Base-by-base conservation (phyloP, 2,797 vertebrate genomes). In the Phrynocephalus vlangalii region DNA sequence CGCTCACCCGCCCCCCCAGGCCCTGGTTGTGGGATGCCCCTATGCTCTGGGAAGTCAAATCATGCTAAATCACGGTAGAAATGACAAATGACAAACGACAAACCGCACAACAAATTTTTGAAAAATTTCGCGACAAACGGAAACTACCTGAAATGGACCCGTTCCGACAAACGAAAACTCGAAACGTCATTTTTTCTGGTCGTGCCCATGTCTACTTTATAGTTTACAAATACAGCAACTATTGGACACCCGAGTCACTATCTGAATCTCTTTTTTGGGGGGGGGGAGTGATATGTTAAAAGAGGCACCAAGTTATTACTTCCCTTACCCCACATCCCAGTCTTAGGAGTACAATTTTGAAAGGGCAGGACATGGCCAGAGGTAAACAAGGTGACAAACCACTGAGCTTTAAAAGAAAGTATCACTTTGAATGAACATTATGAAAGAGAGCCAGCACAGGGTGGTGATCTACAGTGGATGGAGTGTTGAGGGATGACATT, bases 221-320 rank as follows among this genome's bases (percentile, higher is more conserved):
- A 20, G 56, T 91, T 94, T 78, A 87, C 1, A 79, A 88, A 8
- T 82, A 50, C 28, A 28, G 88, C 71, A 60, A 26, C 16, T 93
- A 44, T 67, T 68, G 72, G 87, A 86, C 91, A 18, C 71, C 86
- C 88, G 52, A 88, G 60, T 16, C 18, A 22, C 68, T 22, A 88
- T n/a, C 5, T 24, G 88, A 60, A 67, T 0, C 68, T 56, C 44
- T 50, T 44, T 26, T 48, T 85, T 26, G 33, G 38, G 38, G 38
- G 38, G 0, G 4, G 38, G 9, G 89, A 76, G 22, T 11, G 6
- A 79, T 22, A 87, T 83, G 85, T 1, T 85, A 83, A 88, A 22
- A 16, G 44, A 28, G 77, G 79, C 33, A 60, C n/a, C 82, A 24
- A 13, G 56, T 87, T 86, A 79, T 44, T 77, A 71, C 1, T 1